Evolutionary conservation across 2,888 invertebrate genomes (phyloP), one percentile per base, ranked within the genome.

Genomic region (Plebejus melissa): DNA sequence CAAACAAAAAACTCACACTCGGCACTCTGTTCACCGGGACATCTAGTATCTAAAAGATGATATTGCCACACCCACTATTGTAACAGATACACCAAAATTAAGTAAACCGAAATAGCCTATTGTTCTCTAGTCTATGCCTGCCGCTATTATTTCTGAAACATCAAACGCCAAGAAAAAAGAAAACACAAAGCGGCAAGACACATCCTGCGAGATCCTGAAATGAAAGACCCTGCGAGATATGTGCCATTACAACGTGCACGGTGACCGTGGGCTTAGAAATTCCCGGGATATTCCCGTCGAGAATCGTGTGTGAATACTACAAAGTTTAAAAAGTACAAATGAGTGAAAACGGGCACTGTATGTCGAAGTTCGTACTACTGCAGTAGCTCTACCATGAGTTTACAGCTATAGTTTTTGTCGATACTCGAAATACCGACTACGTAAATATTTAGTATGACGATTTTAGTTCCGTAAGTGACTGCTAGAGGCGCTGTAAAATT

Each of bases 141-240:
- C 54, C 72, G 50, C 72, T 41, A 72, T 72, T 54, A 54, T 72
- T 54, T 32, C 32, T 22, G 50, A 32, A 72, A 69, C 77, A 77
- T 79, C 78, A 78, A 77, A 79, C 80, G 79, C 54, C 54, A 54
- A 82, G 84, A 82, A 82, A 81, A 83, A 81, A 80, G 82, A 81
- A 76, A 69, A 75, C 75, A 77, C 76, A 79, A 78, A 79, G 77
- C 78, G 82, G 81, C 84, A 84, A 78, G 77, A 77, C 76, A 74
- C 76, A 77, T 76, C 74, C 75, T 77, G 75, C 76, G 75, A 77
- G 50, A 54, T 72, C 72, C 72, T 54, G 72, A 79, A 79, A 78
- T 80, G 79, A 79, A 79, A 80, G 80, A 77, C 32, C 5, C 78
- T 77, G 75, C 79, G 77, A 78, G 83, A 85, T 83, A 83, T 83